Evolutionary conservation across 2,797 vertebrate species (phyloP).

Genomic region (Pseudocheirus occidentalis): DNA sequence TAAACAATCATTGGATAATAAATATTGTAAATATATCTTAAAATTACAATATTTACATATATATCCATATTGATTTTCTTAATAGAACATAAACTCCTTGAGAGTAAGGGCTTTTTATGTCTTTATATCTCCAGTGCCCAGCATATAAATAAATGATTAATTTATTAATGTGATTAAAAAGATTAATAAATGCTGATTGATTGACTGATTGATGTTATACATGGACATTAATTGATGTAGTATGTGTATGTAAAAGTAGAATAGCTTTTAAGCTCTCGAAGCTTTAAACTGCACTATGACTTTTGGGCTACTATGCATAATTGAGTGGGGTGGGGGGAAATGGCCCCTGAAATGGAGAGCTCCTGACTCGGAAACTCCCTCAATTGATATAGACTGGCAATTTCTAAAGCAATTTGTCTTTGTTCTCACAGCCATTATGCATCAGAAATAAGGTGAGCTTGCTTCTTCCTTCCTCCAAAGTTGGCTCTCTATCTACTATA

Average conservation of each 20-base stretch:
- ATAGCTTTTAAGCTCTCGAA: not conserved
- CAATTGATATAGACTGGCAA: not conserved
- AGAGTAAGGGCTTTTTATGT: not conserved
- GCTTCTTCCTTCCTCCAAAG: conserved; percentile 9
- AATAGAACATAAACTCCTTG: not conserved
- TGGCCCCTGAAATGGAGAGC: not conserved
- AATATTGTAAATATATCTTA: not conserved
- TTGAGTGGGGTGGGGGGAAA: not conserved
- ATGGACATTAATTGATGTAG: not conserved
- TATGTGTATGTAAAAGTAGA: not conserved
- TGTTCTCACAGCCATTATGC: not conserved
- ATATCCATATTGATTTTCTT: not conserved
- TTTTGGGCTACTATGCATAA: not conserved
- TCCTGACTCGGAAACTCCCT: not conserved
- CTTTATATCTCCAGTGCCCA: not conserved
- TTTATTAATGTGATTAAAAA: not conserved
- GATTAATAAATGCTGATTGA: no score
- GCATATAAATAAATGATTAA: not conserved
- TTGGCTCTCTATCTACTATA: not conserved
- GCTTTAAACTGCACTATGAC: not conserved
- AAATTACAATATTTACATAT: not conserved
- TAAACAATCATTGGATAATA: not conserved
- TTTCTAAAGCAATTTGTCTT: conserved; percentile 1
- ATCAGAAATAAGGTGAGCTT: not conserved
- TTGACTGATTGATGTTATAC: not conserved